These are phyloP conservation scores for Leptobrachium ailaonicum DNA, from an alignment of 2,113 vertebrate species.

Conservation along the genomic window DNA sequence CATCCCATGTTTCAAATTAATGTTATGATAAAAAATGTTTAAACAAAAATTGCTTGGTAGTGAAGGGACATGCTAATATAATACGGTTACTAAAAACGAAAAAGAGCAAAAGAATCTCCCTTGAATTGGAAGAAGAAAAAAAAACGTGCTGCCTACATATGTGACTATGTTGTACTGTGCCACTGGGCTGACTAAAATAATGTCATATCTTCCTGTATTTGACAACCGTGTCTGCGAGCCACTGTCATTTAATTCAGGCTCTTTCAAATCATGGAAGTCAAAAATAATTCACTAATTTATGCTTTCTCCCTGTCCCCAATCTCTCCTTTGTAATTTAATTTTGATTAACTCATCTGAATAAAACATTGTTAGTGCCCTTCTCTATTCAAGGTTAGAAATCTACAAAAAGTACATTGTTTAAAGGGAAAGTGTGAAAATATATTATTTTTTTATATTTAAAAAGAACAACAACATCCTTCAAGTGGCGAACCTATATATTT, in stretches of 20 bases:
- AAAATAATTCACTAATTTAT: slow-evolving; percentile 44
- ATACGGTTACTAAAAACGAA: too few species aligned
- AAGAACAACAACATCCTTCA: too few species aligned
- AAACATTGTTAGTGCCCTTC: slow-evolving; percentile 32
- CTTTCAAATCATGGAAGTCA: slow-evolving; percentile 38
- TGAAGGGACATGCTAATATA: too few species aligned
- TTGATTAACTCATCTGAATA: slow-evolving; percentile 35
- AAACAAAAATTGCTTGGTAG: too few species aligned
- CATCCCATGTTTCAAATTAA: too few species aligned
- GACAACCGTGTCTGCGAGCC: slow-evolving; percentile 40
- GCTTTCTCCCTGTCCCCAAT: slow-evolving; percentile 45
- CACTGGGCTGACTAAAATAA: slow-evolving; percentile 20
- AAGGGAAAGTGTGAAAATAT: slow-evolving; percentile 30
- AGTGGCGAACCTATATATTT: too few species aligned
- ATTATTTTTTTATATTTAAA: neutral
- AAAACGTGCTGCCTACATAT: slow-evolving; percentile 7
- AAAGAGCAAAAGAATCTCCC: too few species aligned
- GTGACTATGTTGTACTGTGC: slow-evolving; percentile 13
- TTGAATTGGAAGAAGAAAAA: too few species aligned
- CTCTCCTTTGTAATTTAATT: slow-evolving; percentile 49
- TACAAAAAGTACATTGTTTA: slow-evolving; percentile 26
- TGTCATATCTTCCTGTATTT: slow-evolving; percentile 17
- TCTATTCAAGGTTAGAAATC: slow-evolving; percentile 41
- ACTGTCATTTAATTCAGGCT: slow-evolving; percentile 45
- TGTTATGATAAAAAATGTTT: too few species aligned